phyloP scores from a whole-genome alignment of 2,113 vertebrate species.

The Mustelus asterias region DNA sequence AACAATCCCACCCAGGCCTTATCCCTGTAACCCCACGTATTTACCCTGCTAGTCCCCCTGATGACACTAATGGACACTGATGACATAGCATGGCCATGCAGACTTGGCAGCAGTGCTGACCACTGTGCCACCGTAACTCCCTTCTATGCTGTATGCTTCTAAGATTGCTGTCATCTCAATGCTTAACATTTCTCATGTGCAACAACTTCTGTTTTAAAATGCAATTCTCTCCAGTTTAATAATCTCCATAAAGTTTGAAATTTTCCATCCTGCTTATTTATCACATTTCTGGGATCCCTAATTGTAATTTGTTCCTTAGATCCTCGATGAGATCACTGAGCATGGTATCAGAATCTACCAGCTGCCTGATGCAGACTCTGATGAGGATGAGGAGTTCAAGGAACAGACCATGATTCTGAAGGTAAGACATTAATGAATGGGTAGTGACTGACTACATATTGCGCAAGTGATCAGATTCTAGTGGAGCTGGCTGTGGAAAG shows the following conservation, averaged over 20 bases:
- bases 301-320: constrained; percentile 49
- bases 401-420: constrained; percentile 86
- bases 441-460: not conserved
- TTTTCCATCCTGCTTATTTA: not conserved
- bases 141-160: not conserved
- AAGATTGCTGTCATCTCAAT: not conserved
- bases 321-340: constrained; percentile 83
- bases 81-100: too few relatives aligned
- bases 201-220: not conserved
- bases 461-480: not conserved
- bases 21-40: too few relatives aligned
- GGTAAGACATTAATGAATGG: constrained; percentile 49
- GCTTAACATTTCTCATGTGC: not conserved
- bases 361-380: constrained; percentile 84
- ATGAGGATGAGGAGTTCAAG: constrained; percentile 92
- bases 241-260: not conserved
- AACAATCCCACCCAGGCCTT: too few relatives aligned
- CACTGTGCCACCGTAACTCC: too few relatives aligned
- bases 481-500: too few relatives aligned
- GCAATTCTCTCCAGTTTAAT: not conserved
- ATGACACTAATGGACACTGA: too few relatives aligned
- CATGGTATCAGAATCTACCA: constrained; percentile 86
- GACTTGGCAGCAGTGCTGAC: too few relatives aligned
- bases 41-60: too few relatives aligned
- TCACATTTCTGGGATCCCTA: not conserved